phyloP scores from a whole-genome alignment of 2,888 invertebrate species.

The Seira ritae region DNA sequence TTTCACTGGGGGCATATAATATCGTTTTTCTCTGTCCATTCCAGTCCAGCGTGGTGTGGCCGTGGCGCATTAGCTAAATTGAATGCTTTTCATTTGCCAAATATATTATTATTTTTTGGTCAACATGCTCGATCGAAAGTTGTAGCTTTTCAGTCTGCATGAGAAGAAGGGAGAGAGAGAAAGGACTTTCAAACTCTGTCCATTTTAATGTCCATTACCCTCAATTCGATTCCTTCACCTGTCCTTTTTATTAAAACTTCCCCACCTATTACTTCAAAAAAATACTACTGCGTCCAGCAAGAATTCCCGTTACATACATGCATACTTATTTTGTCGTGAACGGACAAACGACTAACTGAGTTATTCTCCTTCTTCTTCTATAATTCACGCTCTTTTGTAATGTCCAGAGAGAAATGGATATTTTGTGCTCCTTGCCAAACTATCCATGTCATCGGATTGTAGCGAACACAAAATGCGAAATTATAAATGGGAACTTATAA shows the following conservation, averaged over 20 bases:
- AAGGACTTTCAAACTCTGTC: constrained; percentile 26
- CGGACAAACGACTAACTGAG: neutral
- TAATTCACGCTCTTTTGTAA: neutral
- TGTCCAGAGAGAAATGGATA: too few species aligned
- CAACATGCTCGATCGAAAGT: neutral
- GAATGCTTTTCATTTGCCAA: neutral
- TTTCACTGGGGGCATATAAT: too few species aligned
- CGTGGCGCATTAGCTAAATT: neutral
- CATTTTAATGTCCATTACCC: constrained; percentile 59
- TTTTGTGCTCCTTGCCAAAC: too few species aligned
- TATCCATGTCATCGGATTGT: constrained; percentile 7
- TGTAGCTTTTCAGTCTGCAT: neutral
- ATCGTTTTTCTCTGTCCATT: too few species aligned
- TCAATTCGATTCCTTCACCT: constrained; percentile 34
- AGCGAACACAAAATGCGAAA: too few species aligned
- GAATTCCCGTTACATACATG: too few species aligned
- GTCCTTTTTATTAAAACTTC: neutral
- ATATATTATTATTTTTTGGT: too few species aligned
- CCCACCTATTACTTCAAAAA: neutral
- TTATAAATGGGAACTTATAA: too few species aligned
- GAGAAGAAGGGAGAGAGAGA: neutral
- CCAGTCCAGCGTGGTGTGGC: constrained; percentile 2
- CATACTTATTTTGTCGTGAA: too few species aligned
- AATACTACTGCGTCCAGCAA: too few species aligned
- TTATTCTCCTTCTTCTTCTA: neutral